Evolutionary conservation across 2,888 invertebrate genomes (phyloP), one percentile per base, ranked within the genome.

Genomic region (Allolobophora icterica): DNA sequence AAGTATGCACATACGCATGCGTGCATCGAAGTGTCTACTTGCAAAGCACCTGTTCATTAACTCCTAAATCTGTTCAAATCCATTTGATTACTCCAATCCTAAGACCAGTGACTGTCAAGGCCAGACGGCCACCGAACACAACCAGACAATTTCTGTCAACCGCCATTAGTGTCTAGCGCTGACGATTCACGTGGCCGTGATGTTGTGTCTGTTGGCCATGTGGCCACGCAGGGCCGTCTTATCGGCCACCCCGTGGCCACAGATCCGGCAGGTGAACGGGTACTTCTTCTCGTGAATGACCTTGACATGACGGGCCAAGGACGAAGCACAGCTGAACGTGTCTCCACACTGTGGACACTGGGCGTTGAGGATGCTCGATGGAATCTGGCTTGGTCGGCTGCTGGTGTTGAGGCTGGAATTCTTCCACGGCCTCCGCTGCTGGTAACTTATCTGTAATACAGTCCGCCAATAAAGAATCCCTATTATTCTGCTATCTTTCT

Each of bases 211-310:
- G n/a, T 87, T 87, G 15, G 87, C 87, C 87, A 87, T 35, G 87
- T 87, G 87, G 35, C 35, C 87, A 24, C 87, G 87, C 13, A 87
- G 19, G 21, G 87, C 87, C 35, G 87, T 87, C 38, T 87, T 87
- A 35, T 87, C 87, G 34, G 87, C 87, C 35, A 87, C 87, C 19
- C 87, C 87, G 34, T 87, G 87, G 87, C 87, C 87, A 38, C 87
- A 87, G 87, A 87, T 24, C 21, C 8, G 13, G 87, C 87, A 87
- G 34, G 38, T 87, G 87, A 35, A 87, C n/a, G 87, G 87, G 87
- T 87, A 87, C 35, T 35, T 87, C 87, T 87, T 87, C 35, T 38
- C 35, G 87, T 87, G 87, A 35, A 87, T 87, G 87, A 87, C 87
- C 87, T 87, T 87, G 87, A 87, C 87, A 38, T 87, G 87, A 21